A percentile compares a stretch with the other conserved stretches of the same genome.
phyloP scores from a whole-genome alignment of 2,797 vertebrate species.

The Limnodromus scolopaceus region DNA sequence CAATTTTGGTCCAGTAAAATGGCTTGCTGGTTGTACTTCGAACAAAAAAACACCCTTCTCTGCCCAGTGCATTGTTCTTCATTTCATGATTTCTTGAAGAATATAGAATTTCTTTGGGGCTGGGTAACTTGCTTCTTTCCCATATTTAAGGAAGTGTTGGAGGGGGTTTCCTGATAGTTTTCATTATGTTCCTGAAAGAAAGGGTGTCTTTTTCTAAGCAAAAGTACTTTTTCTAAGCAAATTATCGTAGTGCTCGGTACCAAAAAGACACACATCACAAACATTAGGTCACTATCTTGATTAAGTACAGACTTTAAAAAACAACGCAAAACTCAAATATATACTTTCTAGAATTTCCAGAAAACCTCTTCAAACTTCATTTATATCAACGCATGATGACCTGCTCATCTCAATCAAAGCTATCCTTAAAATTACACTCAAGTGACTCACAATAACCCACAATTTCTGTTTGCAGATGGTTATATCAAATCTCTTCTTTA shows the following conservation, averaged over 20 bases:
- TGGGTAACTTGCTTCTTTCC: neutral
- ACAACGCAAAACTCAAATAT: neutral
- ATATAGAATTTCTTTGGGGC: neutral
- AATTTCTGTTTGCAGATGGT: neutral
- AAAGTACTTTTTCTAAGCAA: neutral
- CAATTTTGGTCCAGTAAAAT: neutral
- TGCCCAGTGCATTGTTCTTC: neutral
- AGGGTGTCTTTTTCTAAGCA: neutral
- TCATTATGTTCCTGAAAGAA: neutral
- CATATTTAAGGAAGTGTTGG: neutral
- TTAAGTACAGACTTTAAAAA: neutral
- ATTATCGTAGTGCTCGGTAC: neutral
- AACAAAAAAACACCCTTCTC: neutral
- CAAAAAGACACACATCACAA: neutral
- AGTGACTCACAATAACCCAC: neutral
- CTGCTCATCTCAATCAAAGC: neutral
- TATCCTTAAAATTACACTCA: neutral
- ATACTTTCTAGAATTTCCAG: neutral
- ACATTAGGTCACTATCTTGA: neutral
- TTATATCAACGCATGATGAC: neutral
- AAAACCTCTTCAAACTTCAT: neutral
- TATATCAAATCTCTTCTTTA: neutral
- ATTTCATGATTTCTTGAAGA: neutral
- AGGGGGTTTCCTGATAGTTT: neutral
- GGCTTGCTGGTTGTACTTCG: neutral